Conservation (phyloP, 2,888 invertebrate genomes). For the Xestia xanthographa region DNA sequence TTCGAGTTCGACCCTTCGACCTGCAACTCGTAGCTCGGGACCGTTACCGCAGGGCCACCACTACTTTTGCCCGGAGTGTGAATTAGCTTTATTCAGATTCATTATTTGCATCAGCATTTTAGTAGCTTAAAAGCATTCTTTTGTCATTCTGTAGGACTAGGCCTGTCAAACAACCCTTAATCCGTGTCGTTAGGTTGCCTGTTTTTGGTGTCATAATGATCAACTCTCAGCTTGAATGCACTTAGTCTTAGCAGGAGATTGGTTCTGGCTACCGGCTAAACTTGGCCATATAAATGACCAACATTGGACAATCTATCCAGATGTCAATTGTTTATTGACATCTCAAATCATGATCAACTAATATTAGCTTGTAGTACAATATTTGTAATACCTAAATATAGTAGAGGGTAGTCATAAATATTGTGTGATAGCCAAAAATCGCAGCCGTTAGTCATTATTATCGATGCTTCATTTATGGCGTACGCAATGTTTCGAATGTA, state of each 20-base stretch:
- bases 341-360: slow-evolving; percentile 43
- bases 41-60: neutral
- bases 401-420: slow-evolving; percentile 32
- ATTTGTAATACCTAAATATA: slow-evolving; percentile 56
- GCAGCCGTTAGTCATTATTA: slow-evolving; percentile 57
- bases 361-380: slow-evolving; percentile 44
- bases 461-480: slow-evolving; percentile 30
- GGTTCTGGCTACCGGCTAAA: slow-evolving; percentile 3
- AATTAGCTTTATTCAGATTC: neutral
- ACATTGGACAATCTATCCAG: slow-evolving; percentile 34
- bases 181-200: neutral
- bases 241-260: neutral
- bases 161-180: too few species aligned
- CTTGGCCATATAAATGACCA: slow-evolving; percentile 26
- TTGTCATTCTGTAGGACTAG: too few species aligned
- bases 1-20: neutral
- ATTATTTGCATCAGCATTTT: neutral
- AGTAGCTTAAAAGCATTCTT: neutral
- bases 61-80: neutral
- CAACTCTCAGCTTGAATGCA: neutral
- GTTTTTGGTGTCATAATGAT: neutral
- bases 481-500: slow-evolving; percentile 42
- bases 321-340: too few species aligned
- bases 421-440: slow-evolving; percentile 65
- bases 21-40: neutral